Percentiles rank a stretch among this genome's conserved stretches.
Conservation (phyloP, 1,140 invertebrate species). For the Drosophila saltans region DNA sequence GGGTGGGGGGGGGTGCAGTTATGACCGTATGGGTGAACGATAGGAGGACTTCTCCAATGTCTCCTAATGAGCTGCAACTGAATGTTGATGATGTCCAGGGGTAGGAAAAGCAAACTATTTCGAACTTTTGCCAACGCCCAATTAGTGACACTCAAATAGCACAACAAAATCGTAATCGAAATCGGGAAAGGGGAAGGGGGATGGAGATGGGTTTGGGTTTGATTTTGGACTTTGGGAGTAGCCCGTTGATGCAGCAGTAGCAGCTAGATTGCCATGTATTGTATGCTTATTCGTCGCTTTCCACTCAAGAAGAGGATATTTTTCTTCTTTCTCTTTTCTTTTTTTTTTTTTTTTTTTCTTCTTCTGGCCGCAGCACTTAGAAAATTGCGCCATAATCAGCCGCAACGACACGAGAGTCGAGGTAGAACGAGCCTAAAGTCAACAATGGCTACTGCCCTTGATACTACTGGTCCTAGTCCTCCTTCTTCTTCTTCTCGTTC, state of each 20-base stretch:
- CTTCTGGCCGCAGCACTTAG: conserved; percentile 66
- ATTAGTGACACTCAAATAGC: conserved; percentile 77
- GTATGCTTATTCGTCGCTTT: conserved; percentile 12
- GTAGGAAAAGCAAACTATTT: conserved; percentile 61
- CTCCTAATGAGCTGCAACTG: conserved; percentile 39
- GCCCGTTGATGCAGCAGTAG: not conserved
- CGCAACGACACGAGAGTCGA: conserved; percentile 23
- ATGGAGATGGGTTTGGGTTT: not conserved
- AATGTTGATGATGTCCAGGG: conserved; percentile 42
- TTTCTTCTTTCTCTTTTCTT: conserved; percentile 5
- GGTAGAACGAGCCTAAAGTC: conserved; percentile 54
- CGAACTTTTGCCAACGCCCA: conserved; percentile 67
- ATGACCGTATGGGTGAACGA: not conserved
- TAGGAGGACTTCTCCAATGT: conserved; percentile 39
- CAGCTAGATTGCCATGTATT: conserved; percentile 1
- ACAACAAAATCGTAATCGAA: conserved; percentile 29
- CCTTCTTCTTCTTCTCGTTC: not conserved
- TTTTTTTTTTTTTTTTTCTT: not conserved
- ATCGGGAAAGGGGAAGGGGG: not conserved
- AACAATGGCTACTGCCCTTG: conserved; percentile 49
- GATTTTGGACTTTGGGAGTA: too few species aligned
- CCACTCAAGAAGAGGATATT: conserved; percentile 6
- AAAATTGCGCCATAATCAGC: conserved; percentile 79
- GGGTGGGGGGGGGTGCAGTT: not conserved
- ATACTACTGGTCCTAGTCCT: conserved; percentile 17